Conservation (phyloP, 2,888 invertebrate species). For the Pterostichus madidus region DNA sequence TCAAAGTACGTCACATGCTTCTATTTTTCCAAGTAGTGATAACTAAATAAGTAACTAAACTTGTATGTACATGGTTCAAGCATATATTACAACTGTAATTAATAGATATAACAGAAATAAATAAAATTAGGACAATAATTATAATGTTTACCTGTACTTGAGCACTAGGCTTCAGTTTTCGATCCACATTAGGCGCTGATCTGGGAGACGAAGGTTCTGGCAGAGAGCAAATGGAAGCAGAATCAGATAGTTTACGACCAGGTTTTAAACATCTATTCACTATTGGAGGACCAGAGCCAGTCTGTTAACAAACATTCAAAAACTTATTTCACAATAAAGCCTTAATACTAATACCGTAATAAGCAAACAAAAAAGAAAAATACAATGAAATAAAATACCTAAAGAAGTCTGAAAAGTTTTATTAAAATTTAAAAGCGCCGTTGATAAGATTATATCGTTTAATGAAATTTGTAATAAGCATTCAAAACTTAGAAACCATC, state of each 20-base stretch:
- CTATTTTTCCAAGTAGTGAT: conserved; percentile 1
- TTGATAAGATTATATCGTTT: too few species aligned
- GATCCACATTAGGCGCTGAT: conserved; percentile 81
- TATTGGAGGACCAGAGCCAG: conserved; percentile 82
- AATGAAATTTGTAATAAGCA: too few species aligned
- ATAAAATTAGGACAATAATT: not conserved
- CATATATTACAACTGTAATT: not conserved
- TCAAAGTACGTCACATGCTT: not conserved
- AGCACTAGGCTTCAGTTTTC: conserved; percentile 82
- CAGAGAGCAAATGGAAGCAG: conserved; percentile 75
- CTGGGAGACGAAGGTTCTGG: conserved; percentile 76
- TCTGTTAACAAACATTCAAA: conserved; percentile 69
- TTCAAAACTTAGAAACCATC: too few species aligned
- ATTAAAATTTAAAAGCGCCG: too few species aligned
- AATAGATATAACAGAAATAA: not conserved
- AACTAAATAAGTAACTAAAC: conserved; percentile 1
- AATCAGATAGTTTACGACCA: conserved; percentile 79
- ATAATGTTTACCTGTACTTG: conserved; percentile 75
- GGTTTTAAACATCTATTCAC: conserved; percentile 92
- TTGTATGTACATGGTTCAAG: not conserved
- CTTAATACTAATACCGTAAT: not conserved
- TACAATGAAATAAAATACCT: too few species aligned
- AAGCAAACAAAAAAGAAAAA: too few species aligned
- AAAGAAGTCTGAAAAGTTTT: too few species aligned
- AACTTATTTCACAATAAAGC: not conserved